Percentiles rank a stretch among this genome's conserved stretches.
Evolutionary conservation across 2,888 invertebrate genomes (phyloP).

Genomic region (Mythimna pallens): DNA sequence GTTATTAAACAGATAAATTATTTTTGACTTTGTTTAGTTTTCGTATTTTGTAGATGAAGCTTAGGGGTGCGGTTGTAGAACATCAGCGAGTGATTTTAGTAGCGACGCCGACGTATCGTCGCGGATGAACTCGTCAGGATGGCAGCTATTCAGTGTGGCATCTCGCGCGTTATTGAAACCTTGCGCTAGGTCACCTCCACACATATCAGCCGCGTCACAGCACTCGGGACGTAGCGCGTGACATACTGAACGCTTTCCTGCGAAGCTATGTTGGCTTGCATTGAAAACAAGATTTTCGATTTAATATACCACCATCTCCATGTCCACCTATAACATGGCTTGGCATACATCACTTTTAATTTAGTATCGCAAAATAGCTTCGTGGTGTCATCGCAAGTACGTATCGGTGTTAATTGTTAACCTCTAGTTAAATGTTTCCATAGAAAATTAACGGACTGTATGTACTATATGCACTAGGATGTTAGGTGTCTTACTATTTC

Average conservation of each 20-base stretch:
- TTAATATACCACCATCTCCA: slow-evolving; percentile 40
- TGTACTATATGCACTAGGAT: slow-evolving; percentile 62
- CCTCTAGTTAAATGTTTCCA: slow-evolving; percentile 58
- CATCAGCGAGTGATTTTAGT: slow-evolving; percentile 44
- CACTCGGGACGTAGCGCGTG: not conserved
- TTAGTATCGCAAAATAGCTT: slow-evolving; percentile 58
- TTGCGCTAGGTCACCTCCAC: not conserved
- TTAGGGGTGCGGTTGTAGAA: slow-evolving; percentile 53
- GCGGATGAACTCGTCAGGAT: slow-evolving; percentile 25
- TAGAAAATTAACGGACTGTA: slow-evolving; percentile 54
- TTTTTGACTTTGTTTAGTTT: slow-evolving; percentile 78
- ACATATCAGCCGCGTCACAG: slow-evolving; percentile 6
- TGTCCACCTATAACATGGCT: slow-evolving; percentile 60
- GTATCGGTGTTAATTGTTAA: slow-evolving; percentile 57
- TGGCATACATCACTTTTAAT: slow-evolving; percentile 51
- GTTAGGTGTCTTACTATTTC: slow-evolving; percentile 58
- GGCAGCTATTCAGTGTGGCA: slow-evolving; percentile 11
- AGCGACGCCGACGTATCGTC: slow-evolving; percentile 13
- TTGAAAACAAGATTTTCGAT: slow-evolving; percentile 34
- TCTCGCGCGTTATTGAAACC: not conserved
- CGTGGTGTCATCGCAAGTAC: slow-evolving; percentile 53
- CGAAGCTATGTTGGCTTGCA: slow-evolving; percentile 24
- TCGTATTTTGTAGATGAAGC: slow-evolving; percentile 69
- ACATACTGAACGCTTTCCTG: slow-evolving; percentile 18
- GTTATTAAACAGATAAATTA: slow-evolving; percentile 79